phyloP scores from a whole-genome alignment of 2,113 vertebrate species.

The Recurvirostra avosetta region DNA sequence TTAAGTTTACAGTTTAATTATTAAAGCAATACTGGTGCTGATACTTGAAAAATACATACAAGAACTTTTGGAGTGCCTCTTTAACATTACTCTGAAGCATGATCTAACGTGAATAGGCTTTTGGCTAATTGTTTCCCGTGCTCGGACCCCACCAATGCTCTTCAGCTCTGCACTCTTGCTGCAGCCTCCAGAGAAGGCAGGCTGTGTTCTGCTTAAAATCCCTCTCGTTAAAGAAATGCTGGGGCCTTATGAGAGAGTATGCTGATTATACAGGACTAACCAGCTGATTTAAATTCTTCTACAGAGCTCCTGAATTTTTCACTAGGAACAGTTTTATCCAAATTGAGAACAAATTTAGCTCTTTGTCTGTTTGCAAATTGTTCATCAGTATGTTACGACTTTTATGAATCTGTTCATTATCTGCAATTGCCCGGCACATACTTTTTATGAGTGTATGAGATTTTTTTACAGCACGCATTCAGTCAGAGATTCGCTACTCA shows the following conservation, averaged over 20 bases:
- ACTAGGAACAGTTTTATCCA: slow-evolving; percentile 36
- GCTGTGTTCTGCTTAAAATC: neutral
- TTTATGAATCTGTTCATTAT: slow-evolving; percentile 54
- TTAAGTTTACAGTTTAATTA: neutral
- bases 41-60: neutral
- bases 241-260: neutral
- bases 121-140: neutral
- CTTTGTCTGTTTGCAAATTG: slow-evolving; percentile 62
- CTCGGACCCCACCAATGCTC: neutral
- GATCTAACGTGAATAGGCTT: neutral
- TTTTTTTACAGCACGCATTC: neutral
- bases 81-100: neutral
- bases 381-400: slow-evolving; percentile 46
- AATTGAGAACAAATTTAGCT: slow-evolving; percentile 50
- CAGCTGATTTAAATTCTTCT: slow-evolving; percentile 34
- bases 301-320: slow-evolving; percentile 34
- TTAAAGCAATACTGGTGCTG: neutral
- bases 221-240: neutral
- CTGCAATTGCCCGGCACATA: slow-evolving; percentile 11
- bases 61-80: neutral
- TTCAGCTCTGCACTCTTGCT: neutral
- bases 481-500: neutral
- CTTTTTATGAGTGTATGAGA: neutral
- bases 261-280: slow-evolving; percentile 9
- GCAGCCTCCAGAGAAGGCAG: neutral